Conservation (phyloP, 2,888 invertebrate species). For the Drosophila rubida region DNA sequence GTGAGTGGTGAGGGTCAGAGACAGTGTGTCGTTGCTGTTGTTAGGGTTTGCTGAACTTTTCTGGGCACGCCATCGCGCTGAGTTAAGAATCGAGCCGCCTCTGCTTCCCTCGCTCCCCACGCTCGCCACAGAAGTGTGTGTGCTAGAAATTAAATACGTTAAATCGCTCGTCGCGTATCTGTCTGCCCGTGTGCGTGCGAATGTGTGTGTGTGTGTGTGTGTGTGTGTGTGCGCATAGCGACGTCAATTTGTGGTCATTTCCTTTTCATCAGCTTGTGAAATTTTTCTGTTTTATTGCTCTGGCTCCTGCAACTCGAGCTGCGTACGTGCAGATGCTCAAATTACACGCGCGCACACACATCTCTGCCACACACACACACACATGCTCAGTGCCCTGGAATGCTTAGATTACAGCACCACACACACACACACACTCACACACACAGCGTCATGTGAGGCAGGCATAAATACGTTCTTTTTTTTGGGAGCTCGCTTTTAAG, state of each 20-base stretch:
- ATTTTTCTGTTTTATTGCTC: constrained; percentile 52
- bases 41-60: constrained; percentile 60
- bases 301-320: constrained; percentile 46
- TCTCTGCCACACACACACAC: not conserved
- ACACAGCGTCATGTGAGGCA: not conserved
- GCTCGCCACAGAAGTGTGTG: too few relatives aligned
- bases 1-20: constrained; percentile 15
- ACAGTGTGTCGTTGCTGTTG: constrained; percentile 25
- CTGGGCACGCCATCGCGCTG: constrained; percentile 50
- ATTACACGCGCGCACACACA: constrained; percentile 33
- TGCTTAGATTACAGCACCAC: constrained; percentile 50
- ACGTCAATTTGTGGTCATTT: constrained; percentile 79
- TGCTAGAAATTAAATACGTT: constrained; percentile 73
- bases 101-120: too few relatives aligned
- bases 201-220: constrained; percentile 16
- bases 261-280: constrained; percentile 76
- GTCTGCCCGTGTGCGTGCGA: not conserved
- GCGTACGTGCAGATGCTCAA: constrained; percentile 70
- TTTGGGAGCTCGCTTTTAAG: constrained; percentile 41
- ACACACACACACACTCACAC: not conserved
- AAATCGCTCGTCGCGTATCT: constrained; percentile 54
- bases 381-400: constrained; percentile 33
- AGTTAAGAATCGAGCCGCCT: constrained; percentile 20
- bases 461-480: constrained; percentile 14
- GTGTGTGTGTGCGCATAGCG: constrained; percentile 42